phyloP scores from a whole-genome alignment of 1,140 invertebrate genomes.

The Lepidostoma basale region DNA sequence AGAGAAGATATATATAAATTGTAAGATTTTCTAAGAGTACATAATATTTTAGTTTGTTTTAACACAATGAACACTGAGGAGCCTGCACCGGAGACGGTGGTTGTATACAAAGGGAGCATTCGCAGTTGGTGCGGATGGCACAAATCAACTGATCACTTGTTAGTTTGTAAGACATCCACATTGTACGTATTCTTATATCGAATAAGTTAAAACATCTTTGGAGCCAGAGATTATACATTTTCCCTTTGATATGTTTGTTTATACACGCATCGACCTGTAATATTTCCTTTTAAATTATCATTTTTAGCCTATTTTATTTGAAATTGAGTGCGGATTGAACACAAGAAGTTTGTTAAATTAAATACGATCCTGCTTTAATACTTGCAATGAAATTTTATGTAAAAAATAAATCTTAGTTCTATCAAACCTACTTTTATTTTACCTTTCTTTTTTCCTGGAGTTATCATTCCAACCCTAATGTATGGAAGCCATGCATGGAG shows the following conservation, averaged over 20 bases:
- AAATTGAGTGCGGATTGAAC: slow-evolving; percentile 27
- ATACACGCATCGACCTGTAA: slow-evolving; percentile 30
- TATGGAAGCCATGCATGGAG: too few relatives aligned
- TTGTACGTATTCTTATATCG: slow-evolving; percentile 42
- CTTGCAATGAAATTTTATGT: slow-evolving; percentile 41
- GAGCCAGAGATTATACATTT: slow-evolving; percentile 33
- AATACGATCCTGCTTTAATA: slow-evolving; percentile 41
- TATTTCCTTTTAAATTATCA: slow-evolving; percentile 13
- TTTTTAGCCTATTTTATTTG: slow-evolving; percentile 23
- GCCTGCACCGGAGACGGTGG: not conserved
- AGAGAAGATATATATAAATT: slow-evolving; percentile 42
- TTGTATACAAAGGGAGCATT: not conserved
- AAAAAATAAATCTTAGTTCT: slow-evolving; percentile 45
- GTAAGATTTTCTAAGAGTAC: slow-evolving; percentile 40
- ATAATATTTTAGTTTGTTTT: slow-evolving; percentile 34
- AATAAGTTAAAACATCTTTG: slow-evolving; percentile 36
- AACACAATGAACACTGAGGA: slow-evolving; percentile 29
- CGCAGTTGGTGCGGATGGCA: slow-evolving; percentile 33
- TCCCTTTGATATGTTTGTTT: slow-evolving; percentile 31
- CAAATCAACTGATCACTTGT: slow-evolving; percentile 39
- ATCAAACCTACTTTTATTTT: slow-evolving; percentile 31
- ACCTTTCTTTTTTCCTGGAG: too few relatives aligned
- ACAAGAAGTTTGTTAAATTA: slow-evolving; percentile 31
- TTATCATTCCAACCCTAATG: too few relatives aligned
- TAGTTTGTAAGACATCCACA: slow-evolving; percentile 41